These are phyloP conservation scores for Batillaria attramentaria DNA, from an alignment of 1,140 invertebrate genomes.

Conservation along the genomic window DNA sequence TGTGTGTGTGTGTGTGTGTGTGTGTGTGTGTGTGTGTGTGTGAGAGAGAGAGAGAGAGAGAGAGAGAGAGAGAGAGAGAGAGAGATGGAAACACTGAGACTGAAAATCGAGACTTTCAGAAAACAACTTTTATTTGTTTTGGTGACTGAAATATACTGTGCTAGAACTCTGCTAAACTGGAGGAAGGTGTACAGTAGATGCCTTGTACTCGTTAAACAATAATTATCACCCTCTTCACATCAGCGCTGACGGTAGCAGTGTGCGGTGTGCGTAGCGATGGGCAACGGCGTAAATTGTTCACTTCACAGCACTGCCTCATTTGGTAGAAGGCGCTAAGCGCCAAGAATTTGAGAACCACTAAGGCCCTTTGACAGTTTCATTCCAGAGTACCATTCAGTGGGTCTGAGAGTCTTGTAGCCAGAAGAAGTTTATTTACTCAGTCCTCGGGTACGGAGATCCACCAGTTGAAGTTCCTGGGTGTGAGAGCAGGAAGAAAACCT, in stretches of 20 bases:
- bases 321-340: neutral
- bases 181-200: neutral
- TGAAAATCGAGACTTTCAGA: neutral
- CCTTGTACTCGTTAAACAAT: no score
- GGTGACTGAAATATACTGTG: neutral
- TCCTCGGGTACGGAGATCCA: no score
- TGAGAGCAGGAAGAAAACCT: no score
- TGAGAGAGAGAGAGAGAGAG: constrained; percentile 20
- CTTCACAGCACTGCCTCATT: neutral
- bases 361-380: no score
- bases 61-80: constrained; percentile 24
- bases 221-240: no score
- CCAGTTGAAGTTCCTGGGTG: no score
- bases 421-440: no score
- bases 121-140: neutral
- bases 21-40: constrained; percentile 72
- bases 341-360: no score
- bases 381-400: no score
- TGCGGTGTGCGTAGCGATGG: neutral
- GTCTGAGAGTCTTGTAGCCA: no score
- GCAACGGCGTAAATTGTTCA: neutral
- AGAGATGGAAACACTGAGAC: neutral
- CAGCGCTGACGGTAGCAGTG: neutral
- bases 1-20: constrained; percentile 77
- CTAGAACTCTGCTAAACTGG: neutral